Conservation (phyloP, 2,797 vertebrate genomes). For the Loriculus beryllinus region DNA sequence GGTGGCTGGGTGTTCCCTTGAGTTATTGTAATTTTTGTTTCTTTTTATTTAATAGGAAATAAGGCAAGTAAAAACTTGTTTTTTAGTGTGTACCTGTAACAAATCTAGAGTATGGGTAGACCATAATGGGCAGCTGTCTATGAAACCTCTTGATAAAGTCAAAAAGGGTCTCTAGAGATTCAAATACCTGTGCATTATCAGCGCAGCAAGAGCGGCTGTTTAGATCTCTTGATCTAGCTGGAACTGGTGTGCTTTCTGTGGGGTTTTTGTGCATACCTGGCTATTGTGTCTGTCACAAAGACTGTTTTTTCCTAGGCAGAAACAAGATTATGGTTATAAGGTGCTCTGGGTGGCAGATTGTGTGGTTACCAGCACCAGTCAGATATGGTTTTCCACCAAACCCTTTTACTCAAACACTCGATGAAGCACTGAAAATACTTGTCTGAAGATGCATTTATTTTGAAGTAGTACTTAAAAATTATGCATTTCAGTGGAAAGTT, state of each 20-base stretch:
- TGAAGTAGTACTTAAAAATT: not conserved
- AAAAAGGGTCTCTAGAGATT: not conserved
- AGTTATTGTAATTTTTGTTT: not conserved
- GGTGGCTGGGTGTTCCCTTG: not conserved
- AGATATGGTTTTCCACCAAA: not conserved
- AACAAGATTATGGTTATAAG: not conserved
- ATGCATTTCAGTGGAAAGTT: not conserved
- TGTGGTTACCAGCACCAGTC: not conserved
- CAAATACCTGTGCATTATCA: not conserved
- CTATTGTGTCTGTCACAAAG: not conserved
- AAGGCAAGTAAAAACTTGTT: not conserved
- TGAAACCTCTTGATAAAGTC: not conserved
- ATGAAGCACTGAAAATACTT: not conserved
- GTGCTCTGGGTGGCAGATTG: not conserved
- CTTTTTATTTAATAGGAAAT: not conserved
- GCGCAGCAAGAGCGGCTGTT: not conserved
- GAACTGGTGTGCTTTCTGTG: rapidly evolving
- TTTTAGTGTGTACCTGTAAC: not conserved
- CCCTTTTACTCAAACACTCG: not conserved
- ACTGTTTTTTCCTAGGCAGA: not conserved
- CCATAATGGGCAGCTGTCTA: not conserved
- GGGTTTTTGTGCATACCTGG: rapidly evolving
- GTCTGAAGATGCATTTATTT: rapidly evolving
- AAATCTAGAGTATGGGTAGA: too few species aligned
- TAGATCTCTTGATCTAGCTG: not conserved